Base-by-base conservation (phyloP, 2,113 vertebrate genomes). In the Macrotis lagotis region DNA sequence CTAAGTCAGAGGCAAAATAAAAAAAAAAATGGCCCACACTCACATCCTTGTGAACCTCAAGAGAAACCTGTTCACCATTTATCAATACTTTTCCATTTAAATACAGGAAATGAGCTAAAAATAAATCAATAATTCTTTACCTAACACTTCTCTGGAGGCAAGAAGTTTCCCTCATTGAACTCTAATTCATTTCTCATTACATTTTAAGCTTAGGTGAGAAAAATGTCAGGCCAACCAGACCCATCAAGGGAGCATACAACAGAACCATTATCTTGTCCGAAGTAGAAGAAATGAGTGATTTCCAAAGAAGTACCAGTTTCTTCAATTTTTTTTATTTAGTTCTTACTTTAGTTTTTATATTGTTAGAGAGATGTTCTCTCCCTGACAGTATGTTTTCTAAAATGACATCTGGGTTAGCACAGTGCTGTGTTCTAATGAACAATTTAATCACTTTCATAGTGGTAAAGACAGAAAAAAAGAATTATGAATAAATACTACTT, bases 1-100 rank as follows among this genome's bases (percentile, higher is more conserved):
- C 26, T 93, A 91, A 95, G 53, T 97, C 91, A 96, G n/a, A 55
- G 66, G 16, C n/a, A 59, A 91, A 97, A 94, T 94, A 50, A 50
- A 90, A 8, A 96, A 37, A 2, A 31, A 93, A 25, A 94, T 96
- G 93, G 53, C 8, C 92, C 8, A 95, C 3, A 7, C 3, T 94
- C 16, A 88, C 11, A 47, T 49, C 31, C 16, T 8, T 11, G 7
- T 31, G 96, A 96, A 25, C 8, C 47, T 92, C 94, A 83, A 19
- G 92, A 96, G 74, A 94, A 94, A 0, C 37, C 0, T 94, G n/a
- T 95, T 92, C 50, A 88, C 26, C n/a, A 48, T 37, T 47, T 94
- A 92, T 94, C 94, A 96, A 37, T 96, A 96, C 89, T 74, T 91
- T 97, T 89, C 51, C 53, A 96, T 94, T 96, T 93, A 97, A 96